A percentile compares a stretch with the other conserved stretches of the same genome.
phyloP scores from a whole-genome alignment of 2,113 vertebrate genomes.

The Athene cunicularia region DNA sequence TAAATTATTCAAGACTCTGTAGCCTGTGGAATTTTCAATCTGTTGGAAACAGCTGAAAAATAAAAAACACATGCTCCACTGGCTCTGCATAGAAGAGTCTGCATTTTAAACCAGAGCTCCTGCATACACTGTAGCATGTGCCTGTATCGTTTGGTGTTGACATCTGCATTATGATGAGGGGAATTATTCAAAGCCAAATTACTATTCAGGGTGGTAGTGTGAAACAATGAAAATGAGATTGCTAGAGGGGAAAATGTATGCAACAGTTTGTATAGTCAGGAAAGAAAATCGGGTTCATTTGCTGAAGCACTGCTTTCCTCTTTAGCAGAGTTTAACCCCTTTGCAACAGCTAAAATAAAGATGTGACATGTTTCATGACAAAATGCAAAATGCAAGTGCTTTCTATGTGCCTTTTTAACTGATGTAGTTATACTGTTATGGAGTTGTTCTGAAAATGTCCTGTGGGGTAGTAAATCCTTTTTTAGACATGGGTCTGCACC shows the following conservation, averaged over 20 bases:
- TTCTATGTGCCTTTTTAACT: neutral
- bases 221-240: slow-evolving; percentile 52
- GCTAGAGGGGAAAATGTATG: slow-evolving; percentile 40
- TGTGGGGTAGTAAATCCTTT: neutral
- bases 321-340: slow-evolving; percentile 15
- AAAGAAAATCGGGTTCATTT: neutral
- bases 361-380: neutral
- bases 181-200: slow-evolving; percentile 58
- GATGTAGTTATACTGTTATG: neutral
- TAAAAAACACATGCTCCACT: slow-evolving; percentile 13
- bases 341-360: neutral
- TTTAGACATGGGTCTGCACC: neutral
- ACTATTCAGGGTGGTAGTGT: slow-evolving; percentile 14
- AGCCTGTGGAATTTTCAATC: slow-evolving; percentile 45
- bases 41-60: slow-evolving; percentile 32
- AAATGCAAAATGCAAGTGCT: neutral
- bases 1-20: slow-evolving; percentile 33
- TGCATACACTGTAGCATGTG: neutral
- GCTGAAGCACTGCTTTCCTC: neutral
- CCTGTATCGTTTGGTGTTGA: neutral
- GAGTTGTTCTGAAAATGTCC: neutral
- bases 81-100: neutral
- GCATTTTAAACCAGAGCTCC: slow-evolving; percentile 41
- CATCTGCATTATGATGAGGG: slow-evolving; percentile 48
- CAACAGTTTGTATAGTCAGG: slow-evolving; percentile 18